Evolutionary conservation across 2,113 vertebrate genomes (phyloP).

Genomic region (Coreoperca whiteheadi): DNA sequence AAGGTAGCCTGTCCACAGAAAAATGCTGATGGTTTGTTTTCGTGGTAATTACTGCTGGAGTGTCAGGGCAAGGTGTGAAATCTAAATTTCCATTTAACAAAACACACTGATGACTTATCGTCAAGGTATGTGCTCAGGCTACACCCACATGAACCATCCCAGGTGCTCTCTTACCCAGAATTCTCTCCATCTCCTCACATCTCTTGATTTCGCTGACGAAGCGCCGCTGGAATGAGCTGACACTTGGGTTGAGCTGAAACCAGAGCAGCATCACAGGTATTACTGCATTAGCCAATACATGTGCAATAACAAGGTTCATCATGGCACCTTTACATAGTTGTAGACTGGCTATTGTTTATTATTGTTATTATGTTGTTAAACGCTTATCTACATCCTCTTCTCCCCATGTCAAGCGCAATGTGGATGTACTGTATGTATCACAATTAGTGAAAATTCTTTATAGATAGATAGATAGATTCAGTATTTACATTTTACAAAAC

Average conservation of each 20-base stretch:
- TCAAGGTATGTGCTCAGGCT: slow-evolving; percentile 11
- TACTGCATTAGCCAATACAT: slow-evolving; percentile 9
- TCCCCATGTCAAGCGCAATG: not conserved
- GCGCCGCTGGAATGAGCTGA: slow-evolving; percentile 96
- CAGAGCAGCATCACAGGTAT: slow-evolving; percentile 64
- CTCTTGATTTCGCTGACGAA: slow-evolving; percentile 98
- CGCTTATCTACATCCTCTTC: not conserved
- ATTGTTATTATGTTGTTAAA: not conserved
- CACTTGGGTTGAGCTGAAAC: slow-evolving; percentile 94
- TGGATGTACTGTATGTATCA: no score
- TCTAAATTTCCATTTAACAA: not conserved
- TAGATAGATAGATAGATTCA: no score
- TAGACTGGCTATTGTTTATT: not conserved
- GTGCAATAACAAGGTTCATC: not conserved
- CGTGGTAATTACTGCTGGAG: not conserved
- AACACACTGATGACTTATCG: not conserved
- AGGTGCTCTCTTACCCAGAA: slow-evolving; percentile 84
- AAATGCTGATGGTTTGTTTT: slow-evolving; percentile 8
- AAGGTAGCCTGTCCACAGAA: slow-evolving; percentile 87
- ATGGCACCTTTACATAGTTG: not conserved
- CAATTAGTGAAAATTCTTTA: no score
- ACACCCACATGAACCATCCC: not conserved
- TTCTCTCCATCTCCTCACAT: slow-evolving; percentile 97
- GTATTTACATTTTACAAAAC: no score
- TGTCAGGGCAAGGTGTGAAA: not conserved